Conservation (phyloP, 2,113 vertebrate species). For the Atrichornis clamosus region DNA sequence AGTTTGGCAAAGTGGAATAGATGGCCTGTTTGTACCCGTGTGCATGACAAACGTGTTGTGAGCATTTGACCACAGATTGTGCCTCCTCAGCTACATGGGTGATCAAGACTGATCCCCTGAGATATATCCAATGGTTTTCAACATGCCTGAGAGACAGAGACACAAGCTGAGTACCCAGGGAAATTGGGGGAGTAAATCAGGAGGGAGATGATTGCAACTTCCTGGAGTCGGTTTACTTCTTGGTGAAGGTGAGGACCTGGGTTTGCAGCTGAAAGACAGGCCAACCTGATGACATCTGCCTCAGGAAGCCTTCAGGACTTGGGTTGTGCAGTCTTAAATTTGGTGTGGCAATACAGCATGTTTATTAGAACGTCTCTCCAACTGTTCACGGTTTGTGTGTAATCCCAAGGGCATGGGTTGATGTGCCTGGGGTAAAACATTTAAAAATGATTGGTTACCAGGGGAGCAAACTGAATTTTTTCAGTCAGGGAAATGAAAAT, state of each 20-base stretch:
- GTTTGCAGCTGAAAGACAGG: background rate
- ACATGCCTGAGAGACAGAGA: background rate
- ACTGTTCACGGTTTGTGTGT: background rate
- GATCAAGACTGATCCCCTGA: background rate
- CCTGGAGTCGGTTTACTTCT: background rate
- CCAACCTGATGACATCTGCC: background rate
- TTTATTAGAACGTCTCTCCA: background rate
- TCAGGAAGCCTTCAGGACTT: background rate
- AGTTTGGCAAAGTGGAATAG: background rate
- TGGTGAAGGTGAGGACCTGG: background rate
- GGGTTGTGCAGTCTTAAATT: rapidly evolving
- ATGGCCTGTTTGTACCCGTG: background rate
- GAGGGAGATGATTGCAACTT: background rate
- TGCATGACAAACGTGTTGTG: background rate
- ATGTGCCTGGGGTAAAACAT: background rate
- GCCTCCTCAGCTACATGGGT: background rate
- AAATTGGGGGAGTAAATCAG: background rate
- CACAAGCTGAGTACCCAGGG: background rate
- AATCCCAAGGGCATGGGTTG: background rate
- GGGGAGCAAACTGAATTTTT: background rate
- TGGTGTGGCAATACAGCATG: background rate
- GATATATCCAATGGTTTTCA: background rate
- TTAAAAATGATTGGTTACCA: background rate
- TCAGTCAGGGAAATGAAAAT: background rate
- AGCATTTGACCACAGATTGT: background rate